Conservation (phyloP, 2,888 invertebrate species). For the Odontocerum albicorne region DNA sequence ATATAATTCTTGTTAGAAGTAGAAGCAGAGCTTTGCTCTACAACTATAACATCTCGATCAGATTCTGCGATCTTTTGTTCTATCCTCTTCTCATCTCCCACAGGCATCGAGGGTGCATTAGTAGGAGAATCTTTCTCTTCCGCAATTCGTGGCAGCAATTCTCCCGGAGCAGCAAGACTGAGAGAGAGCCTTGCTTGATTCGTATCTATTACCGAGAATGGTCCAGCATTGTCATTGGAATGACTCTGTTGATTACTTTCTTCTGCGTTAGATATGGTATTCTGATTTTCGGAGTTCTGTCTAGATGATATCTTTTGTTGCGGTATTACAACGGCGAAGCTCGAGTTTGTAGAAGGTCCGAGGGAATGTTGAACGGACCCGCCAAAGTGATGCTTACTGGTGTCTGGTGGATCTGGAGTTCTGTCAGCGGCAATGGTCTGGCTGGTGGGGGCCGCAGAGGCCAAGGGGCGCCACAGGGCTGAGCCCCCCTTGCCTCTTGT, state of each 20-base stretch:
- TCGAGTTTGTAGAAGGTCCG: slow-evolving; percentile 35
- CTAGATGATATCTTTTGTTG: slow-evolving; percentile 29
- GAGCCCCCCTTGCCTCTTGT: slow-evolving; percentile 42
- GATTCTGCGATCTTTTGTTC: slow-evolving; percentile 31
- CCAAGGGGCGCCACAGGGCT: slow-evolving; percentile 45
- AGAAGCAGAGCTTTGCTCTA: slow-evolving; percentile 14
- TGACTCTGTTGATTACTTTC: slow-evolving; percentile 18
- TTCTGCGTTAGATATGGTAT: slow-evolving; percentile 4
- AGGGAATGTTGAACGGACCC: slow-evolving; percentile 34
- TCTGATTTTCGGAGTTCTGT: slow-evolving; percentile 13
- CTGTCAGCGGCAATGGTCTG: slow-evolving; percentile 28
- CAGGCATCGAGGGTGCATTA: slow-evolving; percentile 43
- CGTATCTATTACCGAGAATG: slow-evolving; percentile 26
- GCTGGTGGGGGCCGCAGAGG: slow-evolving; percentile 41
- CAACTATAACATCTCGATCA: slow-evolving; percentile 24
- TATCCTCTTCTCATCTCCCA: slow-evolving; percentile 24
- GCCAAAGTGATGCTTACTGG: slow-evolving; percentile 27
- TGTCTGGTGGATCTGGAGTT: slow-evolving; percentile 30
- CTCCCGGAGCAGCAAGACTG: slow-evolving; percentile 54
- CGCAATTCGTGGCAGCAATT: slow-evolving; percentile 77
- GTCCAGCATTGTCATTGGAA: slow-evolving; percentile 13
- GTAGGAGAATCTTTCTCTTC: slow-evolving; percentile 86
- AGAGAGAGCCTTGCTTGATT: slow-evolving; percentile 44
- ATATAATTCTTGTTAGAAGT: slow-evolving; percentile 5
- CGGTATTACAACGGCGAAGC: slow-evolving; percentile 35